Evolutionary conservation across 2,888 invertebrate genomes (phyloP), one percentile per base, ranked within the genome.

Genomic region (Acholoe squamosa): DNA sequence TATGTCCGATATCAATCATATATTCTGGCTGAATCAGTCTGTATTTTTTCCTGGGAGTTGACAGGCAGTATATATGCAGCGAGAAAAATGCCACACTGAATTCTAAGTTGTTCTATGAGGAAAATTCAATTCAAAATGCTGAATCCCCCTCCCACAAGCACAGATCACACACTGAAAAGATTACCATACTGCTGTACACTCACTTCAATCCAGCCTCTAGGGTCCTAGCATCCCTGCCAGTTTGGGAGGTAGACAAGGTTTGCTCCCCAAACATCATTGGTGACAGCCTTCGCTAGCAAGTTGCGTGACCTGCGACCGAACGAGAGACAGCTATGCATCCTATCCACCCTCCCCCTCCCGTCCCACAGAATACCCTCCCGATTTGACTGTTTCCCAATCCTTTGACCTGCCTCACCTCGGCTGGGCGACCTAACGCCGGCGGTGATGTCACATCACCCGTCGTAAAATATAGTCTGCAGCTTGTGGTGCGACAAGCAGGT

Each of bases 191-290:
- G 10, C 10, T 10, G 43, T 43, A 43, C 43, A 43, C 43, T 10
- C 43, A 43, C 43, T 43, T 43, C 43, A 3, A 43, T 10, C 43
- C 43, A 43, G 43, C 10, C 43, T 43, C 43, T 10, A 43, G 3
- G 43, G 19, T 19, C 19, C 3, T 61, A n/a, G 14, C 61, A 7
- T n/a, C 61, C 1, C 22, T 5, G 28, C 3, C 71, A 28, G 71
- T 28, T 71, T 14, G 7, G 71, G 28, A 71, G 14, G 14, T 28
- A 19, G 71, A 71, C 71, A 28, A 28, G 31, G 71, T 71, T 71
- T 71, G 28, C 31, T 71, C 71, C 71, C 71, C 71, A 71, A 71
- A 71, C 71, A 71, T 71, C 71, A 71, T 71, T 28, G 25, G 71
- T 25, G 31, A 71, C 71, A 71, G 25, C 1, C 71, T 25, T 25